Evolutionary conservation across 1,140 invertebrate species (phyloP), one percentile per base, ranked within the genome.

Genomic region (Nomia melanderi): DNA sequence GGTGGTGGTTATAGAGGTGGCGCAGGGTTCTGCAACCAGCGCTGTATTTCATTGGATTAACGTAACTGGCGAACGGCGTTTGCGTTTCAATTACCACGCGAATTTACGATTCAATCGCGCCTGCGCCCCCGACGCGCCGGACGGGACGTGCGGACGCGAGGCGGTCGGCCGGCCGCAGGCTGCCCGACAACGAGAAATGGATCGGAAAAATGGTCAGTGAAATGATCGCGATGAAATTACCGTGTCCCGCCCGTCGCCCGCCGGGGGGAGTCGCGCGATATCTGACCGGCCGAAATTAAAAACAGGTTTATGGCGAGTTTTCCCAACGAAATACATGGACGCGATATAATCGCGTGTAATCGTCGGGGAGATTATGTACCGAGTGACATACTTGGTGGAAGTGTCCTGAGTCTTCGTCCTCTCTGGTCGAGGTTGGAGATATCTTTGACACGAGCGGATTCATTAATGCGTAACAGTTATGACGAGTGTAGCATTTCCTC

Each of bases 51-150:
- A 87, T 86, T 78, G 85, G 81, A 88, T 88, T 86, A 86, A 77
- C 81, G 78, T 81, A 87, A 81, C 74, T 66, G 78, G 72, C 77
- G 76, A 84, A 78, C 81, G 82, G 79, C 80, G 83, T 87, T 87
- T 88, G 83, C 87, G 83, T 88, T 87, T 87, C 87, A 88, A 88
- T 88, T 87, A 88, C 81, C 62, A 69, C 69, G 64, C 57, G 62
- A 87, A 83, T 77, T 78, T 75, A 83, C 76, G 75, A 77, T 84
- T 78, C 66, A 79, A 82, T 84, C 79, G 80, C 82, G 83, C 74
- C 64, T 73, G 81, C 81, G 71, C 75, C 71, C 59, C 63, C 50
- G 20, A 9, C 54, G 76, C 69, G 31, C 3, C 69, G 72, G 33
- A 60, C 36, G 77, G 53, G 54, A 56, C 31, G 47, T 17, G 44